Evolutionary conservation across 2,113 vertebrate genomes (phyloP).

Genomic region (Datnioides undecimradiatus): DNA sequence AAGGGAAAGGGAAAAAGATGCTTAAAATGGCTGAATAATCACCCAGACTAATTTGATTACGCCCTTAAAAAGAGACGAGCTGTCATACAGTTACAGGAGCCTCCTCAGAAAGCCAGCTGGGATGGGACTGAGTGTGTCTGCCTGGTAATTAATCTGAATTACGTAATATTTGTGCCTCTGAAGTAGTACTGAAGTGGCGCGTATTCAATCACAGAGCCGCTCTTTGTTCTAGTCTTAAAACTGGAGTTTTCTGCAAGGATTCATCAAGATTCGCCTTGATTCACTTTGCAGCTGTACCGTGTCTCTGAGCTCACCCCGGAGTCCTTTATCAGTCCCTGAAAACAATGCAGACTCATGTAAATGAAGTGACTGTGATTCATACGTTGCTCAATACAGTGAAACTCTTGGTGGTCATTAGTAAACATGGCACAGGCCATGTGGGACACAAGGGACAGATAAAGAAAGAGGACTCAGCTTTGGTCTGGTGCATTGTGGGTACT

Average conservation of each 20-base stretch:
- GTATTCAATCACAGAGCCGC: constrained; percentile 23
- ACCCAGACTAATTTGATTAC: constrained; percentile 79
- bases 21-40: constrained; percentile 77
- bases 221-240: constrained; percentile 55
- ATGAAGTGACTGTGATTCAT: constrained; percentile 60
- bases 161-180: constrained; percentile 58
- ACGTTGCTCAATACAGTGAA: constrained; percentile 43
- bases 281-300: constrained; percentile 24
- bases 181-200: constrained; percentile 57
- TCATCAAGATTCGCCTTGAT: constrained; percentile 33
- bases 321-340: constrained; percentile 15
- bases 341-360: constrained; percentile 65
- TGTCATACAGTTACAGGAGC: constrained; percentile 70
- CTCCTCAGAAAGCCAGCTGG: constrained; percentile 69
- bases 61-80: constrained; percentile 67
- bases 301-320: background rate
- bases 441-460: constrained; percentile 53
- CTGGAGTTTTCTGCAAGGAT: constrained; percentile 32
- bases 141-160: constrained; percentile 74
- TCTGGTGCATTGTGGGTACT: constrained; percentile 45
- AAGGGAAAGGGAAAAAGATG: constrained; percentile 61
- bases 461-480: constrained; percentile 34
- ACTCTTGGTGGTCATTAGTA: constrained; percentile 74
- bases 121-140: constrained; percentile 37
- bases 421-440: constrained; percentile 51